These are phyloP conservation scores for Rousettus leschenaultii DNA, from an alignment of 2,113 vertebrate species.

Conservation along the genomic window DNA sequence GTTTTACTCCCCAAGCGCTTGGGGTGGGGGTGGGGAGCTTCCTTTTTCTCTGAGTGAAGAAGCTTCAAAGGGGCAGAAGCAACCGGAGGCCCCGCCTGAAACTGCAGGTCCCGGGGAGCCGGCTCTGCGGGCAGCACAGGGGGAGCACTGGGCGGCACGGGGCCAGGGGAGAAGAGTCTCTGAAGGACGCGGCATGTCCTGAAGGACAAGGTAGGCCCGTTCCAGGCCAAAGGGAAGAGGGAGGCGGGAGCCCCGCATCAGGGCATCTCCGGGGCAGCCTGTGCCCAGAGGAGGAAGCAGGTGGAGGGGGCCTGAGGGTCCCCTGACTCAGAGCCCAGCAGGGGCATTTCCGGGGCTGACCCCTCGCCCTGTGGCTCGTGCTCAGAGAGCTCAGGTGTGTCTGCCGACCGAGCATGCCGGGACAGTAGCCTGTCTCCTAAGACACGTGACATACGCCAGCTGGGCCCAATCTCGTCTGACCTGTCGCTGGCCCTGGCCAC, in stretches of 20 bases:
- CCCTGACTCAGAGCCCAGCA: background rate
- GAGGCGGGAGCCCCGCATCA: background rate
- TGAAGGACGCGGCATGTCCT: background rate
- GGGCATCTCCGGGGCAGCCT: background rate
- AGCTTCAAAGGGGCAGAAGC: background rate
- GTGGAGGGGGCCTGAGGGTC: background rate
- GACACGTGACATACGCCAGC: rapidly evolving
- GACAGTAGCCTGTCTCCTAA: rapidly evolving
- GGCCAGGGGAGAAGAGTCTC: background rate
- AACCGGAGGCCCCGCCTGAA: background rate
- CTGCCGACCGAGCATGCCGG: rapidly evolving
- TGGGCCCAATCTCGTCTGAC: background rate
- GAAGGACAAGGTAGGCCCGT: background rate
- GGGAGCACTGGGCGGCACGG: background rate
- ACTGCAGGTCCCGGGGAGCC: rapidly evolving
- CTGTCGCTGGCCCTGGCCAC: background rate
- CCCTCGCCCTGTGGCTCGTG: background rate
- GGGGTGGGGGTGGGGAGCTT: background rate
- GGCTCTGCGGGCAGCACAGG: no score
- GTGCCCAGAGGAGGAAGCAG: background rate
- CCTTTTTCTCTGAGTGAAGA: background rate
- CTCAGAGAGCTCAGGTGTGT: background rate
- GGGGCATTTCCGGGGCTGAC: background rate
- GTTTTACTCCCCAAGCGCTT: background rate
- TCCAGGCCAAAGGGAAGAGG: no score